phyloP scores from a whole-genome alignment of 2,888 invertebrate genomes.

The Chesias legatella region DNA sequence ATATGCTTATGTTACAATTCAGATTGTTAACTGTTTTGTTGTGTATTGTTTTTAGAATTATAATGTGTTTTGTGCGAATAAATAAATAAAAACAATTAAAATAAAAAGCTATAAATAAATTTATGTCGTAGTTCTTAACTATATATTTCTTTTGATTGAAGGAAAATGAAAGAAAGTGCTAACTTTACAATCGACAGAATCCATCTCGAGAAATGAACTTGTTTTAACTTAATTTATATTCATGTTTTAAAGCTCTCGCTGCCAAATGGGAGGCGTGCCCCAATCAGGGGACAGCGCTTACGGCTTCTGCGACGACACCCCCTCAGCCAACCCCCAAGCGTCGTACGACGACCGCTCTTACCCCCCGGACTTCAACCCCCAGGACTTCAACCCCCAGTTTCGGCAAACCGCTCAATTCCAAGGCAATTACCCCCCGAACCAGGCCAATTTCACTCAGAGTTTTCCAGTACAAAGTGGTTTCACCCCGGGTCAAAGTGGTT shows the following conservation, averaged over 20 bases:
- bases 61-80: no score
- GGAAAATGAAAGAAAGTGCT: no score
- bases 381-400: constrained; percentile 1
- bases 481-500: constrained; percentile 11
- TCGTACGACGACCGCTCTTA: constrained; percentile 50
- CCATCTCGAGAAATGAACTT: no score
- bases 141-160: no score
- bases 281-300: constrained; percentile 89
- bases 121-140: no score
- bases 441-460: constrained; percentile 28
- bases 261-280: constrained; percentile 84
- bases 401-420: constrained; percentile 8
- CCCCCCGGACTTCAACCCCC: constrained; percentile 35
- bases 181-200: no score
- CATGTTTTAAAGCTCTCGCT: constrained; percentile 61
- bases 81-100: no score
- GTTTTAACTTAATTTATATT: no score
- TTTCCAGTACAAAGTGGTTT: background rate
- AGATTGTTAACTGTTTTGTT: no score
- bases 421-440: constrained; percentile 27
- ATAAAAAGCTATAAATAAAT: no score
- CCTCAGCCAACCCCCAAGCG: constrained; percentile 30
- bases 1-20: no score
- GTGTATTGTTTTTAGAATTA: no score
- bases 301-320: constrained; percentile 83